phyloP scores from a whole-genome alignment of 92 coral and sea anemone genomes.

The Palythoa heliodiscus region DNA sequence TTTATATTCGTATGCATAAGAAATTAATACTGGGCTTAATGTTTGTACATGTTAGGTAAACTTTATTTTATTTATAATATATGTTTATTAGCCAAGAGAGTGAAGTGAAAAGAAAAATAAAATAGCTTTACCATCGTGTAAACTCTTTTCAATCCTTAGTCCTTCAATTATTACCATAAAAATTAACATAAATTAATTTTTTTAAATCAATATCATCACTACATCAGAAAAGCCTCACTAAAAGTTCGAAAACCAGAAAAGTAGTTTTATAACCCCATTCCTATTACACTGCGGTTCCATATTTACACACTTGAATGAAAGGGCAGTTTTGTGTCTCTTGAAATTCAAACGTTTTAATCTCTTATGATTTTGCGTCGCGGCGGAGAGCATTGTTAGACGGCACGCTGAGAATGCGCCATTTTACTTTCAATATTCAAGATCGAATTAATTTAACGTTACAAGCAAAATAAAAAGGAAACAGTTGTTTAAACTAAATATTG shows the following conservation, averaged over 20 bases:
- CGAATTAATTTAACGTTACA: neutral
- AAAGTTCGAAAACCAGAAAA: neutral
- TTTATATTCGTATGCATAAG: too few species aligned
- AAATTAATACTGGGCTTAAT: too few species aligned
- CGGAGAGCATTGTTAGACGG: neutral
- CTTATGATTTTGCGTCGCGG: conserved; percentile 6
- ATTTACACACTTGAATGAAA: neutral
- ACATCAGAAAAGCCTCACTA: neutral
- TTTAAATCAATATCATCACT: too few species aligned
- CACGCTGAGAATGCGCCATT: neutral
- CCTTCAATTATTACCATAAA: too few species aligned
- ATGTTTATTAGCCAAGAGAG: too few species aligned
- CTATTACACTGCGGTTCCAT: conserved; percentile 4
- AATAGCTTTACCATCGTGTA: too few species aligned
- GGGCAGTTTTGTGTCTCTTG: neutral
- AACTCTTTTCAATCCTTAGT: too few species aligned
- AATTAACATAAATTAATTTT: too few species aligned
- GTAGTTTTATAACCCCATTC: neutral
- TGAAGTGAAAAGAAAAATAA: too few species aligned
- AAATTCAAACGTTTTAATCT: conserved; percentile 16
- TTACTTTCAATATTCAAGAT: neutral
- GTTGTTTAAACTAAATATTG: neutral
- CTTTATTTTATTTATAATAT: too few species aligned
- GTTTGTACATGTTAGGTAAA: too few species aligned
- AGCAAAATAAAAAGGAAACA: neutral